Conservation (phyloP, 2,888 invertebrate species). For the Harmothoe impar region DNA sequence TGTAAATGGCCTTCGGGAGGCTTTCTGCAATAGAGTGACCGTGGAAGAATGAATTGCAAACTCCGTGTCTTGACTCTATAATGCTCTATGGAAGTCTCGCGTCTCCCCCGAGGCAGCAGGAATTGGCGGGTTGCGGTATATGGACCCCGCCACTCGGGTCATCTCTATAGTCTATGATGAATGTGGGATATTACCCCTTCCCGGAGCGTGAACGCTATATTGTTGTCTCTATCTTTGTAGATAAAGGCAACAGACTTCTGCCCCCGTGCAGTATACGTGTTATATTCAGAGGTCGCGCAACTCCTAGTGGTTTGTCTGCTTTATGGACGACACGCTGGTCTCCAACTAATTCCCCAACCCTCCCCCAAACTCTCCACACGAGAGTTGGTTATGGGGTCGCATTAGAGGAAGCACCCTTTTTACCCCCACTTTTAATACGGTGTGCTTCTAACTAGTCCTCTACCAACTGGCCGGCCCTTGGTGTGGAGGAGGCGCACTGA, state of each 20-base stretch:
- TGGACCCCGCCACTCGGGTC: background rate
- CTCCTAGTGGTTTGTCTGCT: no score
- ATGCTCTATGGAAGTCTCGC: background rate
- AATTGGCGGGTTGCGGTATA: background rate
- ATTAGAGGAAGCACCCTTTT: background rate
- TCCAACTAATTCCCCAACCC: background rate
- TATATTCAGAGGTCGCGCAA: background rate
- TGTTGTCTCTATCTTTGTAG: background rate
- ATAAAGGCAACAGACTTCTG: background rate
- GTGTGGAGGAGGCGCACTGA: conserved; percentile 1
- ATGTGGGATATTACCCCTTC: background rate
- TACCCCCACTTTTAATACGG: background rate
- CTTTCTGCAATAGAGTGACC: background rate
- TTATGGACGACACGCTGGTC: background rate
- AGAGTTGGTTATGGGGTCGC: background rate
- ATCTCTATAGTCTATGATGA: background rate
- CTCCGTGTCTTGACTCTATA: background rate
- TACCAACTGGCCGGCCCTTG: background rate
- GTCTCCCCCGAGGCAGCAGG: background rate
- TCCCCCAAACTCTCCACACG: background rate
- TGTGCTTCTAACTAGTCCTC: conserved; percentile 4
- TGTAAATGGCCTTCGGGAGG: background rate
- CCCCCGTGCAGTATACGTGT: background rate
- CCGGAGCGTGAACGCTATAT: background rate
- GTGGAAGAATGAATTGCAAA: conserved; percentile 33